Evolutionary conservation across 2,888 invertebrate genomes (phyloP).

Genomic region (Cecidostiba fungosa): DNA sequence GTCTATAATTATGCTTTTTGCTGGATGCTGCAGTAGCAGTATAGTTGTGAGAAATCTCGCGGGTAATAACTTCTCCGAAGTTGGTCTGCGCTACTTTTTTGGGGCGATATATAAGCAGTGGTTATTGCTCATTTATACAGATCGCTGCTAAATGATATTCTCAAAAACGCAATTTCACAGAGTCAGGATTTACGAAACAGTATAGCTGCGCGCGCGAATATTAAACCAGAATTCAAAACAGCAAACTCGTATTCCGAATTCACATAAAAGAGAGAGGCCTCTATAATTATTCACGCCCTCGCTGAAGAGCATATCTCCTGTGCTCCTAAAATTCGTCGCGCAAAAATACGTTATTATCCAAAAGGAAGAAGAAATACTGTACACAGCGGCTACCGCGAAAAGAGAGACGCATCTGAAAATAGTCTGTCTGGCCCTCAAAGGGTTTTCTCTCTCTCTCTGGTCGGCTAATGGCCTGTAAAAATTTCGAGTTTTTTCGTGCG

Average conservation of each 20-base stretch:
- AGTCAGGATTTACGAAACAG: no score
- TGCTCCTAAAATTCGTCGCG: slow-evolving; percentile 35
- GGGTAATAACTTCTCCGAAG: slow-evolving; percentile 19
- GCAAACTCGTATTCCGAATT: slow-evolving; percentile 25
- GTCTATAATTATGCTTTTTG: slow-evolving; percentile 16
- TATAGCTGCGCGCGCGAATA: not conserved
- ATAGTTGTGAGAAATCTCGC: not conserved
- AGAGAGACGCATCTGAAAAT: slow-evolving; percentile 42
- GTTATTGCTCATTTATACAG: not conserved
- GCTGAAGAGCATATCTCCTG: not conserved
- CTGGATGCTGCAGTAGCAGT: not conserved
- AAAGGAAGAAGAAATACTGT: not conserved
- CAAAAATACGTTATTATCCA: slow-evolving; percentile 35
- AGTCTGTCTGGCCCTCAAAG: slow-evolving; percentile 47
- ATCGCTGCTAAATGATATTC: not conserved
- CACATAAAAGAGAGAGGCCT: not conserved
- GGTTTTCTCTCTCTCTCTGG: slow-evolving; percentile 23
- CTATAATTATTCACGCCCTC: slow-evolving; percentile 32
- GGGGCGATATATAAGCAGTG: not conserved
- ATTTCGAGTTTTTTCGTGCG: slow-evolving; percentile 62
- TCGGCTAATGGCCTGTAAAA: slow-evolving; percentile 61
- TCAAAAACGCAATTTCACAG: not conserved
- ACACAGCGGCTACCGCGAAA: not conserved
- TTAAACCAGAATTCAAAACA: not conserved
- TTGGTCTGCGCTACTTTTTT: not conserved